Evolutionary conservation across 2,113 vertebrate species (phyloP), one percentile per base, ranked within the genome.

Genomic region (Picathartes gymnocephalus): DNA sequence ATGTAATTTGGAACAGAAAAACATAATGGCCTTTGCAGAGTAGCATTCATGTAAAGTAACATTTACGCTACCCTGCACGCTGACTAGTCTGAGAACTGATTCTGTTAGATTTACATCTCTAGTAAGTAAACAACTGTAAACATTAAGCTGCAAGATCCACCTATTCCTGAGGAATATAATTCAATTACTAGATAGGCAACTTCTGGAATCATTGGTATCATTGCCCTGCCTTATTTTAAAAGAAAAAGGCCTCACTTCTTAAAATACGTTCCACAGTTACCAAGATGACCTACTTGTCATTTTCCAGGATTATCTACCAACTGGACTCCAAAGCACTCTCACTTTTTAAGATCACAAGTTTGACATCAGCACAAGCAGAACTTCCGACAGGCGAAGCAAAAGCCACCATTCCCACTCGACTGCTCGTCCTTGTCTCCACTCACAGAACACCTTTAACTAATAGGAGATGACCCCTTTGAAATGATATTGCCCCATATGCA

Each of bases 331-430:
- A 70, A 54, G 58, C n/a, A 72, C 33, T 50, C 21, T 64, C 11
- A 33, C 11, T 65, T 83, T 44, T 66, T 27, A 70, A 86, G 44
- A 57, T 11, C 44, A 31, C 3, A 35, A 35, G 48, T 17, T 74
- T 0, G 1, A 58, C 40, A 70, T 42, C 48, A 57, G 25, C 42
- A 45, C 6, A 51, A 0, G 1, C 30, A 77, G 62, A 28, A 80
- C 33, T 71, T 77, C 27, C 0, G 0, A 56, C 28, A 61, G 44
- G 39, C 13, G 5, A 64, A 86, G 44, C 28, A 71, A 53, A 19
- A 79, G 21, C 13, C 39, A 60, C 33, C 50, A 28, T 10, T 50
- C 68, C 45, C 25, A 18, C 51, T 47, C 4, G 50, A 33, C 39
- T 47, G 62, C 44, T 33, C 0, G 2, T 11, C 65, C 53, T 28